A percentile compares a stretch with the other conserved stretches of the same genome.
Evolutionary conservation across 1,140 invertebrate genomes (phyloP).

Genomic region (Drosophila bocqueti): DNA sequence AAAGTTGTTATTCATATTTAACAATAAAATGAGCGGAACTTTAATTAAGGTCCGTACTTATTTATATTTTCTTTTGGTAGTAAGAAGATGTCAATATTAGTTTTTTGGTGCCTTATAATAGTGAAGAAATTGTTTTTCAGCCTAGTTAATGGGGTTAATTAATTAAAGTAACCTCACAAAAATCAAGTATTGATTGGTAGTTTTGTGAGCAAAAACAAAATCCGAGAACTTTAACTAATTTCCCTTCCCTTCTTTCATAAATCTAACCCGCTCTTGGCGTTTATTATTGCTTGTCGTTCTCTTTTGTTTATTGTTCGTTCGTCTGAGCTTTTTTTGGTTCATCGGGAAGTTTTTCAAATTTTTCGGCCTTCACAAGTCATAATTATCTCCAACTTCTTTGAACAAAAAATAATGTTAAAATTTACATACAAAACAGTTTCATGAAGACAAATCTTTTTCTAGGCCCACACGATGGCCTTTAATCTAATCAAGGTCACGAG

Average conservation of each 20-base stretch:
- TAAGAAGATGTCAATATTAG: neutral
- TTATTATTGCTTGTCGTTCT: slow-evolving; percentile 13
- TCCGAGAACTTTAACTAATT: slow-evolving; percentile 7
- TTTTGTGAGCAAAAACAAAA: neutral
- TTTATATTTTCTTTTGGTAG: neutral
- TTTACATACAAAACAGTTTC: slow-evolving; percentile 40
- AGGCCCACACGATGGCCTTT: slow-evolving; percentile 40
- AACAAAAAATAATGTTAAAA: slow-evolving; percentile 28
- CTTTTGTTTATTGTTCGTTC: slow-evolving; percentile 22
- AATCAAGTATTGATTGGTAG: neutral
- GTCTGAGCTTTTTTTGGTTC: slow-evolving; percentile 5
- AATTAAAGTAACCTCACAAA: neutral
- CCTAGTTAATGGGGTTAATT: neutral
- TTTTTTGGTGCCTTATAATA: neutral
- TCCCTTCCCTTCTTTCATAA: neutral
- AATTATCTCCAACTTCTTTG: slow-evolving; percentile 41
- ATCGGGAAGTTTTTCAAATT: slow-evolving; percentile 14
- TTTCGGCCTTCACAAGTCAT: slow-evolving; percentile 32
- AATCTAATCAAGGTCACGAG: slow-evolving; percentile 45
- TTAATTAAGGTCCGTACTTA: neutral
- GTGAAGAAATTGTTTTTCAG: neutral
- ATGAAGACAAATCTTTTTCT: slow-evolving; percentile 8
- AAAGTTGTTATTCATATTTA: neutral
- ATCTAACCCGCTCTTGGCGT: slow-evolving; percentile 1
- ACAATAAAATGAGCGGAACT: neutral